Evolutionary conservation across 1,140 invertebrate species (phyloP).

Genomic region (Lethocerus indicus): DNA sequence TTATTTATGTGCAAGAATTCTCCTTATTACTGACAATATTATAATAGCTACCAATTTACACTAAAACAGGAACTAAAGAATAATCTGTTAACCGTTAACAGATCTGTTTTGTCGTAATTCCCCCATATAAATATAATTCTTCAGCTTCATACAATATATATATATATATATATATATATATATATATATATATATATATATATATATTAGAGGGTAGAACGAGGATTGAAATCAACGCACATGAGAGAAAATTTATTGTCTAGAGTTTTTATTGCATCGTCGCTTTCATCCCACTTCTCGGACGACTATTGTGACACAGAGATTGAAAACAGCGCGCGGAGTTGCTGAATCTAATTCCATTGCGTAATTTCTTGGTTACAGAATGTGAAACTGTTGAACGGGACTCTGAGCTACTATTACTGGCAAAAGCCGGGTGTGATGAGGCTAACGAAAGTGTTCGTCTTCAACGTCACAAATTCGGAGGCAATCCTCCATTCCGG

Average conservation of each 20-base stretch:
- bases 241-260: not conserved
- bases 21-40: too few species aligned
- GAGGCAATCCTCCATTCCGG: constrained; percentile 59
- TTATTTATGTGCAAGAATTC: too few species aligned
- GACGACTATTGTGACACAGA: too few species aligned
- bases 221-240: not conserved
- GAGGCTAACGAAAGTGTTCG: constrained; percentile 74
- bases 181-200: not conserved
- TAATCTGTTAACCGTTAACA: too few species aligned
- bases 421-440: constrained; percentile 83
- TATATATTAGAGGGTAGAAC: not conserved
- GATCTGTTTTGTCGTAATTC: too few species aligned
- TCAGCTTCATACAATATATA: too few species aligned
- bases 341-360: not conserved
- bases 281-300: too few species aligned
- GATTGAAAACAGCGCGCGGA: not conserved
- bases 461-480: constrained; percentile 75
- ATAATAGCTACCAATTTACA: too few species aligned
- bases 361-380: constrained; percentile 28
- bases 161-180: too few species aligned
- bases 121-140: too few species aligned
- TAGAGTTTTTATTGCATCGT: not conserved
- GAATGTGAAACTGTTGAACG: constrained; percentile 70
- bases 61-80: too few species aligned
- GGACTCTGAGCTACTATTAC: constrained; percentile 59